A percentile compares a stretch with the other conserved stretches of the same genome.
These are phyloP conservation scores for Onychorhynchus coronatus DNA, from an alignment of 2,113 vertebrate species.

Conservation along the genomic window DNA sequence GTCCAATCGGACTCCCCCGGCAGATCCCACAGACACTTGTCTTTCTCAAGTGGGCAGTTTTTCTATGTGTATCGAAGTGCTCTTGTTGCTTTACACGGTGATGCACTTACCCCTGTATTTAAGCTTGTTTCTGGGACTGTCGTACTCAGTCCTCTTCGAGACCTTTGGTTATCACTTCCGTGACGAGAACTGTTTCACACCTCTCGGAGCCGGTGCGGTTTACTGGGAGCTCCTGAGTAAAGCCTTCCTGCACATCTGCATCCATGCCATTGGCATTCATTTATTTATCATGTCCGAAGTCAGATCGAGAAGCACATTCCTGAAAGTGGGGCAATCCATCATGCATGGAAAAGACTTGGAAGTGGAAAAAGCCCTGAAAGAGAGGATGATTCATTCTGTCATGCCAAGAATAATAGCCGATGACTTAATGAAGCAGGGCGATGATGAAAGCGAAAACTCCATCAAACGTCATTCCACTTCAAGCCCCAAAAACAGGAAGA, in stretches of 20 bases:
- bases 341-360: conserved; percentile 98
- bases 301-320: conserved; percentile 94
- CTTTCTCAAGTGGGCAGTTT: conserved; percentile 94
- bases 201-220: conserved; percentile 37
- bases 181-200: conserved; percentile 68
- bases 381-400: conserved; percentile 98
- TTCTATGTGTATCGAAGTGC: conserved; percentile 92
- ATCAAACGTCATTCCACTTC: conserved; percentile 89
- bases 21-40: conserved; percentile 66
- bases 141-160: conserved; percentile 92
- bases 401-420: conserved; percentile 95
- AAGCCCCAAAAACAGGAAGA: conserved; percentile 91
- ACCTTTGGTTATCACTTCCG: conserved; percentile 85
- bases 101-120: conserved; percentile 94
- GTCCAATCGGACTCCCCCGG: conserved; percentile 62
- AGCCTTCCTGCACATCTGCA: conserved; percentile 90
- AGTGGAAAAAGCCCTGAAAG: conserved; percentile 97
- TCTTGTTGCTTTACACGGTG: conserved; percentile 93
- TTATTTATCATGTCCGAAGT: conserved; percentile 98
- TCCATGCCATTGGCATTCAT: conserved; percentile 92
- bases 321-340: conserved; percentile 97
- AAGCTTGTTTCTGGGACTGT: conserved; percentile 87
- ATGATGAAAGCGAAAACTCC: conserved; percentile 91
- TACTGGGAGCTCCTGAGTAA: conserved; percentile 87
- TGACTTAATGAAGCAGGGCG: conserved; percentile 94